Evolutionary conservation across 30 jellyfish, hydroid and myxozoan genomes (phyloP), one percentile per base, ranked within the genome.

Genomic region (Hydractinia echinata): DNA sequence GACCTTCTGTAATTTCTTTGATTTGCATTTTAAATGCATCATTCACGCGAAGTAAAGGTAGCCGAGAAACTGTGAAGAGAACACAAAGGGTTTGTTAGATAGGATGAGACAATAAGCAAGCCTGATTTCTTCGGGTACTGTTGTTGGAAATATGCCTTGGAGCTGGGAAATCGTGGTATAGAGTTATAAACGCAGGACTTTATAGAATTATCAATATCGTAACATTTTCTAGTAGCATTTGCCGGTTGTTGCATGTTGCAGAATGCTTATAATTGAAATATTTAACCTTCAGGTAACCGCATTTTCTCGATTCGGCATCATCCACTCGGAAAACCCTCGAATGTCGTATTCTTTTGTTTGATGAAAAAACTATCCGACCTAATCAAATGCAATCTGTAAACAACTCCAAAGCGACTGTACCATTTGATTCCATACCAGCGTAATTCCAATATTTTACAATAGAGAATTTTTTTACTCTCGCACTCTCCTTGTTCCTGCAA

Each of bases 401-500:
- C 74, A 7, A 64, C 74, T 13, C 74, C 74, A 13, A n/a, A 64
- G 51, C 74, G 74, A 64, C n/a, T 64, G 74, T n/a, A 64, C n/a
- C 74, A 64, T n/a, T 64, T 44, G 74, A 64, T 6, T 5, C 74
- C 51, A 64, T n/a, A 51, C 74, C 74, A 6, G 74, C 74, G 39
- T 64, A 64, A 64, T 64, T 64, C 39, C 15, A 7, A 9, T 64
- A 51, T 64, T 64, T 51, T 7, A 13, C 74, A 64, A 64, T n/a
- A 64, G 51, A 64, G 39, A n/a, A 64, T 64, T 51, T 64, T 64
- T 13, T 64, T 64, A 44, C 39, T 51, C 39, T 64, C 74, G 5
- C 74, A 64, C 10, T 64, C 4, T 7, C 74, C 74, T n/a, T 64
- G 74, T 13, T 64, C 74, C 4, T 64, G 74, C 74, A 64, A 13